phyloP scores from a whole-genome alignment of 2,888 invertebrate genomes.

The Drosophila histrio region DNA sequence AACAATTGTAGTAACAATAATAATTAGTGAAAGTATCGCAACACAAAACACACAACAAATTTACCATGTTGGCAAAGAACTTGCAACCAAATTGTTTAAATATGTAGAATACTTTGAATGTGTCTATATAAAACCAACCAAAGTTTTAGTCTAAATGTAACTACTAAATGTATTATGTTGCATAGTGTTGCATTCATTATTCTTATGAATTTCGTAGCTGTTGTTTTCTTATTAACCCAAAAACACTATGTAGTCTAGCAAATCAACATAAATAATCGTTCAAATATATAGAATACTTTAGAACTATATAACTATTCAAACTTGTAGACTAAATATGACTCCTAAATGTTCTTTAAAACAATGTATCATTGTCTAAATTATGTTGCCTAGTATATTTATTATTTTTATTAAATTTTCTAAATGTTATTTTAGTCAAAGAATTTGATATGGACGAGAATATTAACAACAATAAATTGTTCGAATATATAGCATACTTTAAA shows the following conservation, averaged over 20 bases:
- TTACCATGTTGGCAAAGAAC: background rate
- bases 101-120: background rate
- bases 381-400: conserved; percentile 6
- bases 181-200: background rate
- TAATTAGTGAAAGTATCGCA: conserved; percentile 29
- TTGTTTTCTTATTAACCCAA: too few species aligned
- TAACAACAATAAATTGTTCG: too few species aligned
- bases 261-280: too few species aligned
- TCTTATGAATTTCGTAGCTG: too few species aligned
- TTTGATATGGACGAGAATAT: too few species aligned
- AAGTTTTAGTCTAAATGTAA: background rate
- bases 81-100: conserved; percentile 5
- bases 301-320: background rate
- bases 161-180: background rate
- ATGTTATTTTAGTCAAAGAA: too few species aligned
- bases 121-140: background rate
- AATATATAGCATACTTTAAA: too few species aligned
- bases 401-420: too few species aligned
- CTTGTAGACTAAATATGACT: background rate
- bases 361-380: background rate
- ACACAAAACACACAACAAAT: conserved; percentile 9
- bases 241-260: too few species aligned
- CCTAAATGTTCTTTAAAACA: background rate
- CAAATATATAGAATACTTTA: too few species aligned
- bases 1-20: conserved; percentile 28